A percentile compares a stretch with the other conserved stretches of the same genome.
Evolutionary conservation across 2,888 invertebrate genomes (phyloP).

Genomic region (Patella depressa): DNA sequence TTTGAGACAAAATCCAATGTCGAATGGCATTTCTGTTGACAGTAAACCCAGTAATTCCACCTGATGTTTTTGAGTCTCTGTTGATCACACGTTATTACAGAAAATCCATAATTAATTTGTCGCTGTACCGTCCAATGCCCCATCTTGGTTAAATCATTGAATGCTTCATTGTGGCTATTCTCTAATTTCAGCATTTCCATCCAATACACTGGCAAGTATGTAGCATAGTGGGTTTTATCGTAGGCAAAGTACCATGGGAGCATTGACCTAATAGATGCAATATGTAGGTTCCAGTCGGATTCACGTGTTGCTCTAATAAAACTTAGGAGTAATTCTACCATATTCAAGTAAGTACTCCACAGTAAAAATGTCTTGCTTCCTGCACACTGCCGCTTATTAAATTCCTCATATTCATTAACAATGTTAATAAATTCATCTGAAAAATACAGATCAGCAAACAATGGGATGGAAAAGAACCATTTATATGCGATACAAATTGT

Average conservation of each 20-base stretch:
- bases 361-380: constrained; percentile 16
- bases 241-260: constrained; percentile 31
- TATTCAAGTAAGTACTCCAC: constrained; percentile 24
- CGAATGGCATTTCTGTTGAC: constrained; percentile 9
- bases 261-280: constrained; percentile 18
- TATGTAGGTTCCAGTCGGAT: constrained; percentile 28
- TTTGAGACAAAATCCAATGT: constrained; percentile 13
- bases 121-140: constrained; percentile 11
- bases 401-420: neutral
- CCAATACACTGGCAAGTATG: constrained; percentile 30
- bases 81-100: constrained; percentile 8
- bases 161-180: neutral
- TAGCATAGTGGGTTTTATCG: constrained; percentile 26
- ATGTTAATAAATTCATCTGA: neutral
- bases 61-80: constrained; percentile 15
- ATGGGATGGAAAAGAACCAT: neutral
- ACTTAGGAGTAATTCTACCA: constrained; percentile 20
- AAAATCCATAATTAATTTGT: neutral
- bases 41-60: constrained; percentile 11
- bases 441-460: neutral
- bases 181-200: constrained; percentile 1
- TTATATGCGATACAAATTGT: neutral
- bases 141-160: neutral
- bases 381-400: neutral
- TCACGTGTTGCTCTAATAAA: constrained; percentile 28